phyloP scores from a whole-genome alignment of 1,140 invertebrate species.

The Listronotus oregonensis region DNA sequence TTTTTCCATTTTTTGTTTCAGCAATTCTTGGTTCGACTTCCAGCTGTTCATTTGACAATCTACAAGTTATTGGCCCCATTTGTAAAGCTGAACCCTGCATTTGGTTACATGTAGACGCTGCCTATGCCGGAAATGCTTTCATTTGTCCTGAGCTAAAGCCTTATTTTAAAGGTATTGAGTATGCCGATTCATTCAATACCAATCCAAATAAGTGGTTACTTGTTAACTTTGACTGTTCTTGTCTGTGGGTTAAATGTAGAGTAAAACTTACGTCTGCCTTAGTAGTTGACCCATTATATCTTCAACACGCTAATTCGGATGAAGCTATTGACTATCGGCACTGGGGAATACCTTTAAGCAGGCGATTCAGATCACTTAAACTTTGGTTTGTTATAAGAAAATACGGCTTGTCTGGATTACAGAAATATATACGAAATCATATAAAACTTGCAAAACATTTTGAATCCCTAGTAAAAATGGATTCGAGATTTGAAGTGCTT shows the following conservation, averaged over 20 bases:
- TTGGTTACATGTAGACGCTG: constrained; percentile 78
- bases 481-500: constrained; percentile 81
- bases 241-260: constrained; percentile 87
- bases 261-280: constrained; percentile 90
- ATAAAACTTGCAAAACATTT: constrained; percentile 86
- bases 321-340: constrained; percentile 83
- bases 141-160: constrained; percentile 83
- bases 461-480: constrained; percentile 73
- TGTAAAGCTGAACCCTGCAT: constrained; percentile 69
- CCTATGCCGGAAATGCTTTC: constrained; percentile 83
- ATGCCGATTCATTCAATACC: constrained; percentile 88
- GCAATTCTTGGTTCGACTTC: constrained; percentile 80
- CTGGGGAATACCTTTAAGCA: constrained; percentile 88
- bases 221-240: constrained; percentile 89
- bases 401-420: constrained; percentile 82
- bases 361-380: constrained; percentile 85
- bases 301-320: constrained; percentile 78
- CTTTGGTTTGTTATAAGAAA: constrained; percentile 87
- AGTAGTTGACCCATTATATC: constrained; percentile 91
- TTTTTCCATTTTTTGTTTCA: constrained; percentile 87
- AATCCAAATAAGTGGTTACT: constrained; percentile 94
- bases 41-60: constrained; percentile 81
- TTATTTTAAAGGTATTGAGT: constrained; percentile 77
- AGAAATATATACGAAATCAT: constrained; percentile 85
- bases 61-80: constrained; percentile 80